phyloP scores from a whole-genome alignment of 2,797 vertebrate species.

The Argya squamiceps region DNA sequence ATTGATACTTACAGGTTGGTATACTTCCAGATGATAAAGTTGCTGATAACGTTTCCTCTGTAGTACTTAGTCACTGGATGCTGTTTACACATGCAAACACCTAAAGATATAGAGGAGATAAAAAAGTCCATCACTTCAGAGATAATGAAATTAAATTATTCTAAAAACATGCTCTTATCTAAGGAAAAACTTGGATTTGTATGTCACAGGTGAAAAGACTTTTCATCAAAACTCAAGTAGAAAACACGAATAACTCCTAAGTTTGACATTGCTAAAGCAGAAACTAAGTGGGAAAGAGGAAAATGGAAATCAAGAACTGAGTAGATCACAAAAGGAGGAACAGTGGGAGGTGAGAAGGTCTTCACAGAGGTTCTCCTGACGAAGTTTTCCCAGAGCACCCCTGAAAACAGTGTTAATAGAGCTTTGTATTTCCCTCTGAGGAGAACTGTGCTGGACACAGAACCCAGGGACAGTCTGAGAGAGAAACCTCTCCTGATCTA shows the following conservation, averaged over 20 bases:
- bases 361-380: neutral
- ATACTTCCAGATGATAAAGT: neutral
- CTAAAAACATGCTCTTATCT: neutral
- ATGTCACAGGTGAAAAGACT: neutral
- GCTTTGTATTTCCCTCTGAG: neutral
- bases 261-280: neutral
- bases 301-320: neutral
- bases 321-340: neutral
- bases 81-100: neutral
- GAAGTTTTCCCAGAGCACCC: fast-evolving
- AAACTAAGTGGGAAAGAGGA: neutral
- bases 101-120: neutral
- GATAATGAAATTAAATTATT: neutral
- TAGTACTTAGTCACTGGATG: neutral
- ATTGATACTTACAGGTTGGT: neutral
- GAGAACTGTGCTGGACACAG: neutral
- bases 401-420: neutral
- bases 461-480: neutral
- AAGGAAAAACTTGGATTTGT: neutral
- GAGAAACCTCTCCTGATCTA: neutral
- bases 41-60: neutral
- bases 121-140: neutral
- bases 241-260: neutral
- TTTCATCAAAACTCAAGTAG: neutral
- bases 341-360: neutral